Evolutionary conservation across 2,113 vertebrate genomes (phyloP), one percentile per base, ranked within the genome.

Genomic region (Larimichthys crocea): DNA sequence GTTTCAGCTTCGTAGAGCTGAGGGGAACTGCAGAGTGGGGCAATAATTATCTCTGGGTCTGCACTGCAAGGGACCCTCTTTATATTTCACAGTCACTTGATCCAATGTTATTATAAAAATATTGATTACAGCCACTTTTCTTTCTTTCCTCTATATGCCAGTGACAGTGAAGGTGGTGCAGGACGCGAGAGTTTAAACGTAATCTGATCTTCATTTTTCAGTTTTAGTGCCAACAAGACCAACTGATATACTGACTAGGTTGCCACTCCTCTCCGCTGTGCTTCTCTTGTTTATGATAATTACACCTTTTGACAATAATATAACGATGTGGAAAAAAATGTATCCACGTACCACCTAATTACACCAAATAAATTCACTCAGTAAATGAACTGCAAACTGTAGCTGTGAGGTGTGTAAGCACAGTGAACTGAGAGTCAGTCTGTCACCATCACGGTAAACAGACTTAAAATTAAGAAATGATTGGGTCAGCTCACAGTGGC

Each of bases 271-370:
- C 22, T 14, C 9, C 17, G 55, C 59, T 55, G 50, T 22, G 48
- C 12, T 67, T 72, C 48, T 50, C 12, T 66, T 84, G 80, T 80
- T 70, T 62, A 71, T 48, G 52, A 31, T 78, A 83, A 84, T 86
- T 75, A 81, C 53, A 52, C 60, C 50, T 42, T 86, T 83, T 71
- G 64, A 71, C 59, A 75, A 59, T 78, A 67, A 71, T 71, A 86
- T 44, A 66, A 69, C 22, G 46, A 22, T 1, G 48, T 70, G 68
- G 62, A 70, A 74, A 35, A 79, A 79, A 81, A 57, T 31, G 48
- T 26, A 19, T 60, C 11, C n/a, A 8, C 3, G 4, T 22, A 19
- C 14, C 44, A 49, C 16, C 44, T 82, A 74, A 85, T 87, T 82
- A 79, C 10, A 26, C 10, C 50, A 66, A 83, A 68, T 63, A 49